Conservation (phyloP, 2,797 vertebrate genomes). For the Tolypeutes matacus region DNA sequence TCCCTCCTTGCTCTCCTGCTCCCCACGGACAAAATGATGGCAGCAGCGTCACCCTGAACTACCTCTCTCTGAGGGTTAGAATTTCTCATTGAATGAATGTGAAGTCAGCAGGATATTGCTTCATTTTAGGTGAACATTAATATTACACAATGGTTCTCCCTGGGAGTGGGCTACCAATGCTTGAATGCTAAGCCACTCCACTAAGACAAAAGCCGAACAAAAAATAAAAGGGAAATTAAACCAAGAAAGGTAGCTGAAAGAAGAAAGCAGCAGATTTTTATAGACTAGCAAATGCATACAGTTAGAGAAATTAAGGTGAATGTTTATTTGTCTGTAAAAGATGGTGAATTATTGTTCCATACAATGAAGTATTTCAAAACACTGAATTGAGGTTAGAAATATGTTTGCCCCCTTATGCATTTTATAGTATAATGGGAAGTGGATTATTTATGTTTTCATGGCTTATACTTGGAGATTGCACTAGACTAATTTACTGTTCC, state of each 20-base stretch:
- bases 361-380: constrained; percentile 13
- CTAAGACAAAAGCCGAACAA: constrained; percentile 73
- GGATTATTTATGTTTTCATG: background rate
- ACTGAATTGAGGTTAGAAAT: background rate
- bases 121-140: constrained; percentile 81
- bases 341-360: background rate
- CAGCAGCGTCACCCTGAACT: background rate
- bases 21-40: constrained; percentile 71
- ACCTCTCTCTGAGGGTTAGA: constrained; percentile 55
- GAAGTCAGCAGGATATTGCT: constrained; percentile 66
- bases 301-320: constrained; percentile 15
- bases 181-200: constrained; percentile 79
- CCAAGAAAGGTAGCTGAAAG: background rate
- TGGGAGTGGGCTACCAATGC: background rate
- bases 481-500: background rate
- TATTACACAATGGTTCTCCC: constrained; percentile 80
- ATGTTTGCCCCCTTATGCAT: background rate
- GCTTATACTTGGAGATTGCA: background rate
- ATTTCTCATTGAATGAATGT: constrained; percentile 73
- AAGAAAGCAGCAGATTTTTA: constrained; percentile 39
- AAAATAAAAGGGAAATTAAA: constrained; percentile 77
- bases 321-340: constrained; percentile 31
- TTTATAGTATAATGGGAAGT: background rate
- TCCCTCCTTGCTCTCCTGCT: constrained; percentile 58
- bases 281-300: constrained; percentile 26